Percentiles rank a stretch among this genome's conserved stretches.
These are phyloP conservation scores for Brachyhypopomus occidentalis DNA, from an alignment of 2,113 vertebrate genomes.

Conservation along the genomic window DNA sequence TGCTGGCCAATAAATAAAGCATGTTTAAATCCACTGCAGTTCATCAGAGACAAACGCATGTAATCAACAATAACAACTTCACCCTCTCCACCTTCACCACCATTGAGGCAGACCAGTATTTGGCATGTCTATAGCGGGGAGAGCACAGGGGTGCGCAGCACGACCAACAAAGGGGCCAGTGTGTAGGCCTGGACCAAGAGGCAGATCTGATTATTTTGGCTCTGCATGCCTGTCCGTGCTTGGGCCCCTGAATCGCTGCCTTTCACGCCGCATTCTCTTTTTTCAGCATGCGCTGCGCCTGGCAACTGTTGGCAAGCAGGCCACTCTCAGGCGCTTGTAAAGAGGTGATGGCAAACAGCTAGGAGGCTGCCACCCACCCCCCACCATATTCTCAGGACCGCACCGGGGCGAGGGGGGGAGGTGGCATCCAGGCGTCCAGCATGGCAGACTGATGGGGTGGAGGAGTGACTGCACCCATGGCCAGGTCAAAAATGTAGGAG, in stretches of 20 bases:
- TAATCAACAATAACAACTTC: conserved; percentile 24
- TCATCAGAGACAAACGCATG: neutral
- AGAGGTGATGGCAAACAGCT: conserved; percentile 53
- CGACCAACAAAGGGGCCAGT: conserved; percentile 73
- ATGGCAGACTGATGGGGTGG: neutral
- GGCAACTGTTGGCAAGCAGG: conserved; percentile 60
- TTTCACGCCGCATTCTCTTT: conserved; percentile 73
- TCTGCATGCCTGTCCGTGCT: conserved; percentile 61
- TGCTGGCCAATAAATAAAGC: neutral
- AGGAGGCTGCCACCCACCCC: conserved; percentile 3
- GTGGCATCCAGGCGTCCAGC: conserved; percentile 11
- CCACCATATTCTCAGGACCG: neutral
- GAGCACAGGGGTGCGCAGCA: conserved; percentile 39
- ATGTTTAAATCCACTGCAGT: neutral
- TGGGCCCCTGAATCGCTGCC: conserved; percentile 72
- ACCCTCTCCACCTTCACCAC: neutral
- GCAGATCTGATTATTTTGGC: conserved; percentile 80
- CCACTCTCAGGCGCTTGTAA: conserved; percentile 61
- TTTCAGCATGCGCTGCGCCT: conserved; percentile 68
- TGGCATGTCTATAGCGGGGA: conserved; percentile 12
- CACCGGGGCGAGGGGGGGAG: conserved; percentile 16
- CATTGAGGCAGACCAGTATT: conserved; percentile 9
- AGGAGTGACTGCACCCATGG: conserved; percentile 14
- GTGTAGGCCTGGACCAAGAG: conserved; percentile 67
- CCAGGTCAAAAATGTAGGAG: conserved; percentile 53